Evolutionary conservation across 2,888 invertebrate species (phyloP), one percentile per base, ranked within the genome.

Genomic region (Serripes groenlandicus): DNA sequence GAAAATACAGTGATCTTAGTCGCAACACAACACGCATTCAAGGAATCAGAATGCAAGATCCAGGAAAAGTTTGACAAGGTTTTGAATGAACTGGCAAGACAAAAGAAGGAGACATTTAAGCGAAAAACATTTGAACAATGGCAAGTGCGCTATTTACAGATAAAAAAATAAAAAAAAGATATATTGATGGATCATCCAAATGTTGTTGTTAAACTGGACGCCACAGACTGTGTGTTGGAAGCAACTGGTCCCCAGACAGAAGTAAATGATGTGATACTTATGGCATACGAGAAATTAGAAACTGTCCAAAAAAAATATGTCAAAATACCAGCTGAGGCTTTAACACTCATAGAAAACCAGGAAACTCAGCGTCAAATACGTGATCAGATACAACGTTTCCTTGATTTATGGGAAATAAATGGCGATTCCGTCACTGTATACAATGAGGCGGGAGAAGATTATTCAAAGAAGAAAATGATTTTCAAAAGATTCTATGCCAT

Each of bases 361-460:
- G 30, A 56, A 3, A 78, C 60, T 11, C 28, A 35, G 9, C 52
- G 64, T 15, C 32, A 26, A 30, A 64, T 83, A 2, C 68, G 54
- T 5, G 3, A 69, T 49, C 15, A 5, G 49, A 15, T 83, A 11
- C 26, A 75, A 1, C n/a, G 34, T 32, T 30, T 83, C 26, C 18
- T 58, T 15, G 78, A 78, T 62, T 52, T 83, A 7, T 83, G 83
- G 83, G 80, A 77, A 21, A n/a, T 78, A 2, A 66, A 75, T 23
- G 60, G 9, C 0, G 66, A 42, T 37, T 30, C 30, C 21, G 60
- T 83, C 28, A 66, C 71, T 18, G 34, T 83, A n/a, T 77, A 75
- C 58, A 64, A 42, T 0, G 49, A 70, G 18, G 71, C 75, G 42
- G 71, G 74, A 7, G 60, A 74, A 26, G 77, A 80, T 37, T 60